Evolutionary conservation across 2,113 vertebrate species (phyloP).

Genomic region (Lepus timidus): DNA sequence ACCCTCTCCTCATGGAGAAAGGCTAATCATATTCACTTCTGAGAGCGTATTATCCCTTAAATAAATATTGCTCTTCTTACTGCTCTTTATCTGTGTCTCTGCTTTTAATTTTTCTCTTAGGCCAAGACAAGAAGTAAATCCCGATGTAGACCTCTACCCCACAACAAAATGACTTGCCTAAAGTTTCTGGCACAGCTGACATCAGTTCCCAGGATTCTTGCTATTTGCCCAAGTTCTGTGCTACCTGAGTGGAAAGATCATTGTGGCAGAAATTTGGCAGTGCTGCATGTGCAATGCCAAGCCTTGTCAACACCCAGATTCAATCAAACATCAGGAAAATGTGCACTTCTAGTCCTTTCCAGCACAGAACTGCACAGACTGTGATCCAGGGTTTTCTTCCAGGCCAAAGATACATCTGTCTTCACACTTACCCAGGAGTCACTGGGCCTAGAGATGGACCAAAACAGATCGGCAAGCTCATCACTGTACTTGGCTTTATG

Average conservation of each 20-base stretch:
- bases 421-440: background rate
- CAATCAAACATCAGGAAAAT: slow-evolving; percentile 39
- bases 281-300: background rate
- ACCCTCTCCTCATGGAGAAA: too few species aligned
- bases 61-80: too few species aligned
- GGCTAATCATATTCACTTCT: too few species aligned
- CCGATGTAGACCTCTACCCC: too few species aligned
- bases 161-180: background rate
- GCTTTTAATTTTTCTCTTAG: too few species aligned
- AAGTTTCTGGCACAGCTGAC: background rate
- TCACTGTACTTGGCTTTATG: background rate
- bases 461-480: background rate
- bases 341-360: background rate
- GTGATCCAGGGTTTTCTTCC: background rate
- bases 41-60: too few species aligned
- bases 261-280: background rate
- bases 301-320: background rate
- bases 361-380: background rate
- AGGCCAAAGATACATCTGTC: background rate
- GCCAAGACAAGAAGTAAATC: too few species aligned
- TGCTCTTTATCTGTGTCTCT: too few species aligned
- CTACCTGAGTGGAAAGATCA: slow-evolving; percentile 41
- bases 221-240: background rate
- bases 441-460: background rate
- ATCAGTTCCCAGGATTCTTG: slow-evolving; percentile 20